These are phyloP conservation scores for Andrena cerasifolii DNA, from an alignment of 1,140 invertebrate species.

Conservation along the genomic window DNA sequence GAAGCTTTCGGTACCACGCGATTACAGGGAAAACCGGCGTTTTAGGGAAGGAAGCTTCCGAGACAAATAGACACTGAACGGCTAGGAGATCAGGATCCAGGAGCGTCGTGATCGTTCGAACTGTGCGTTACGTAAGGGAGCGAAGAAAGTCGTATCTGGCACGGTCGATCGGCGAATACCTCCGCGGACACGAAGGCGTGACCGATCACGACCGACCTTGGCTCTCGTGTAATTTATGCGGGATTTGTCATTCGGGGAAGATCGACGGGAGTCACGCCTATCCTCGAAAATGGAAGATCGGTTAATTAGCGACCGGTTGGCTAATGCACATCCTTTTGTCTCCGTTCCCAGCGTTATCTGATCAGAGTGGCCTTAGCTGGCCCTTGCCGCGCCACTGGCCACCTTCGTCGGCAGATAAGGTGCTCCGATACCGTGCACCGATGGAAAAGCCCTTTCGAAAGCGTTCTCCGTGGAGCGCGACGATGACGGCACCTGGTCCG, in stretches of 20 bases:
- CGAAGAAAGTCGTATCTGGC: conserved; percentile 35
- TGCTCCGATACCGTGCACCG: conserved; percentile 57
- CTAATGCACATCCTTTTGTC: conserved; percentile 75
- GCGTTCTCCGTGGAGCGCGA: conserved; percentile 44
- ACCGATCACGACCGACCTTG: conserved; percentile 61
- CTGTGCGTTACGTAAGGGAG: conserved; percentile 48
- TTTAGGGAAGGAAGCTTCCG: too few species aligned
- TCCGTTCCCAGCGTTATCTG: conserved; percentile 53
- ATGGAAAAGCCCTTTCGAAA: conserved; percentile 58
- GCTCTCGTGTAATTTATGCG: conserved; percentile 75
- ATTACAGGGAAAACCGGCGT: not conserved
- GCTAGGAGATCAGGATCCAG: too few species aligned
- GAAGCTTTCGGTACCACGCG: too few species aligned
- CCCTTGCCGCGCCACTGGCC: conserved; percentile 59
- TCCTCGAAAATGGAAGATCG: conserved; percentile 70
- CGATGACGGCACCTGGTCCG: not conserved
- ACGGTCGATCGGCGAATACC: conserved; percentile 38
- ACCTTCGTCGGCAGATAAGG: conserved; percentile 62
- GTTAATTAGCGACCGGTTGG: conserved; percentile 77
- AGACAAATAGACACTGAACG: too few species aligned
- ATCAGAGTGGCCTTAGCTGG: conserved; percentile 42
- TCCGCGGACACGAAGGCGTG: conserved; percentile 56
- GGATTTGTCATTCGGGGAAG: conserved; percentile 74
- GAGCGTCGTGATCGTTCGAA: conserved; percentile 4
- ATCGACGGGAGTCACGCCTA: conserved; percentile 65